Evolutionary conservation across 2,888 invertebrate species (phyloP), one percentile per base, ranked within the genome.

Genomic region (Myopa testacea): DNA sequence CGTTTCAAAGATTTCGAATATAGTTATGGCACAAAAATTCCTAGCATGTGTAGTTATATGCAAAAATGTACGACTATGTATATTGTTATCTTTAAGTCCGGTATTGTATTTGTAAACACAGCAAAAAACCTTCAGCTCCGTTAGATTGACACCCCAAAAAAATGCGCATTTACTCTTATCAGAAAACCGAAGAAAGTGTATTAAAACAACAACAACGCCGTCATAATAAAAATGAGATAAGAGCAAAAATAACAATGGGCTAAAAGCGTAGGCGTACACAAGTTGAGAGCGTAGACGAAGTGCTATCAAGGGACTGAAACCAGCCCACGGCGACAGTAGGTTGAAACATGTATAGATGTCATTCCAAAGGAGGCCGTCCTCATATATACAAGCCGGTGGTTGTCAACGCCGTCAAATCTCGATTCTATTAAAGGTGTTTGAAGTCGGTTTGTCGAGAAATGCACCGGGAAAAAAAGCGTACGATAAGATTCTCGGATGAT

Each of bases 171-270:
- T 45, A 45, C 10, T 45, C 45, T 45, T 45, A 45, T 45, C 45
- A 45, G 45, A 6, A 45, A 45, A 45, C 45, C 45, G 7, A 45
- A 6, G 45, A 10, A 45, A 45, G 45, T 45, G 10, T 45, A 45
- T 3, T 45, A 3, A 45, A 70, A 8, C 50, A 63, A 73, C 37
- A 73, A 73, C 14, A 50, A 63, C 50, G 34, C 73, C 62, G 45
- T 45, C 60, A 62, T 72, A 62, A 73, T 73, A 73, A 73, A 62
- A 62, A 63, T n/a, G n/a, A 72, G 60, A 72, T 40, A 69, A 69
- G 16, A 70, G 10, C 7, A 10, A 52, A 52, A 55, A 55, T 16
- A 70, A 70, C 34, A 50, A 14, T 16, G 19, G 50, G 34, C 19
- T 26, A 16, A 58, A 70, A 70, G 52, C 73, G 63, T 63, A 73